phyloP scores from a whole-genome alignment of 2,113 vertebrate species.

The Uria aalge region DNA sequence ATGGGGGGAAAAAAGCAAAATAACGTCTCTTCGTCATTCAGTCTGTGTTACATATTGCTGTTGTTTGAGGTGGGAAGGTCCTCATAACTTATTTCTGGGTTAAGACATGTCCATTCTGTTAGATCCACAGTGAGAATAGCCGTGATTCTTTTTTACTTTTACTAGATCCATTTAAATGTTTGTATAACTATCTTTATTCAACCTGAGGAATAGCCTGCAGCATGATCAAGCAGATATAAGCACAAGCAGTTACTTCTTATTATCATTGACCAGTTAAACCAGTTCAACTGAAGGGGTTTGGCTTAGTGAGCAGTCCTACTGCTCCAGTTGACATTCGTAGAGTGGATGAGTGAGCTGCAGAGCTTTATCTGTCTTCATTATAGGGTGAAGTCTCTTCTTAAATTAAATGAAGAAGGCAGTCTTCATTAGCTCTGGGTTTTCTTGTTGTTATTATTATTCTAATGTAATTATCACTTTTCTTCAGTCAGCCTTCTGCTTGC shows the following conservation, averaged over 20 bases:
- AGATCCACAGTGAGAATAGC: background rate
- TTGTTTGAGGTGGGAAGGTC: background rate
- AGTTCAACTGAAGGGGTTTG: background rate
- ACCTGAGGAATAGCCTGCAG: background rate
- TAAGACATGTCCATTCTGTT: fast-evolving
- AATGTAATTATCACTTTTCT: conserved; percentile 55
- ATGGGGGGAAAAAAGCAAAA: background rate
- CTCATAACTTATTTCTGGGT: background rate
- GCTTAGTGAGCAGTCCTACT: background rate
- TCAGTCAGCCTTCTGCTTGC: conserved; percentile 44
- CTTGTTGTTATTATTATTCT: conserved; percentile 55
- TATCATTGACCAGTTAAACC: conserved; percentile 14
- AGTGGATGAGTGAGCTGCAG: background rate
- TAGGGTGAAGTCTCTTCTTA: conserved; percentile 23
- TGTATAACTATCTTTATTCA: background rate
- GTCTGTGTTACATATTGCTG: background rate
- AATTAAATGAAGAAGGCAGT: conserved; percentile 34
- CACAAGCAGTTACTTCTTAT: background rate
- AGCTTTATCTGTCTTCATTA: conserved; percentile 28
- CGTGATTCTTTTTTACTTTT: background rate
- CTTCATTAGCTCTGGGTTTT: conserved; percentile 37
- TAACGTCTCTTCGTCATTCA: background rate
- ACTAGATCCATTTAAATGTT: background rate
- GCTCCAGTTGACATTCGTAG: background rate
- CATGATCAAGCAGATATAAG: background rate